Conservation (phyloP, 2,888 invertebrate genomes). For the Uloborus plumipes region DNA sequence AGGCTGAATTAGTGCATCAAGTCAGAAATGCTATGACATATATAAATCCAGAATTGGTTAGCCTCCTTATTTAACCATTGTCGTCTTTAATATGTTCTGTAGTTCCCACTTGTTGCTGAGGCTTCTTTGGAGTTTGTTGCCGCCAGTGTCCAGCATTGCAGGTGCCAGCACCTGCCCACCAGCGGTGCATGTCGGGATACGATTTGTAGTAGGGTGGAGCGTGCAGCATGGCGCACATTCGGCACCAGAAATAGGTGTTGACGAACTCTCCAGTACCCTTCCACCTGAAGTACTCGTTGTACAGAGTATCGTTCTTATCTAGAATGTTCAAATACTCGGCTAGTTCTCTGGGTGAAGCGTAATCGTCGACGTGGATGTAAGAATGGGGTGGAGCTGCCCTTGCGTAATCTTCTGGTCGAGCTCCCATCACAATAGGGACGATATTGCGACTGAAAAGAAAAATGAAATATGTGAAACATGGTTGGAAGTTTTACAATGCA, state of each 20-base stretch:
- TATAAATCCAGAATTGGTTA: too few species aligned
- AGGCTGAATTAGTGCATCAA: too few species aligned
- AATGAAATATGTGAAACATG: not conserved
- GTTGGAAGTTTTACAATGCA: not conserved
- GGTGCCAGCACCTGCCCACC: conserved; percentile 63
- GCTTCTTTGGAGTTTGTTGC: not conserved
- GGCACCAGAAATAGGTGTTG: conserved; percentile 95
- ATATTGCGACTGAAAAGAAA: conserved; percentile 77
- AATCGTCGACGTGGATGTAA: conserved; percentile 96
- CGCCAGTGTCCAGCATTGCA: conserved; percentile 60
- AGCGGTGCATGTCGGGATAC: conserved; percentile 88
- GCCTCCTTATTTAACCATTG: conserved; percentile 30
- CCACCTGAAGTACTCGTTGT: conserved; percentile 96
- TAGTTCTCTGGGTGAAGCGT: conserved; percentile 86
- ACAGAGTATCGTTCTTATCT: conserved; percentile 88
- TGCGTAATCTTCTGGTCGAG: conserved; percentile 90
- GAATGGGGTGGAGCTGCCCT: conserved; percentile 89
- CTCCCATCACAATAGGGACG: conserved; percentile 96
- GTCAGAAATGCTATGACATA: too few species aligned
- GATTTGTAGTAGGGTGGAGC: conserved; percentile 69
- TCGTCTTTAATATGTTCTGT: conserved; percentile 35
- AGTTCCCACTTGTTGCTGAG: not conserved
- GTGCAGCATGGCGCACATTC: conserved; percentile 88
- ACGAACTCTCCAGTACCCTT: conserved; percentile 95
- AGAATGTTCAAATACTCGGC: conserved; percentile 88